Percentiles rank a stretch among this genome's conserved stretches.
These are phyloP conservation scores for Serilophus lunatus DNA, from an alignment of 2,113 vertebrate genomes.

Conservation along the genomic window DNA sequence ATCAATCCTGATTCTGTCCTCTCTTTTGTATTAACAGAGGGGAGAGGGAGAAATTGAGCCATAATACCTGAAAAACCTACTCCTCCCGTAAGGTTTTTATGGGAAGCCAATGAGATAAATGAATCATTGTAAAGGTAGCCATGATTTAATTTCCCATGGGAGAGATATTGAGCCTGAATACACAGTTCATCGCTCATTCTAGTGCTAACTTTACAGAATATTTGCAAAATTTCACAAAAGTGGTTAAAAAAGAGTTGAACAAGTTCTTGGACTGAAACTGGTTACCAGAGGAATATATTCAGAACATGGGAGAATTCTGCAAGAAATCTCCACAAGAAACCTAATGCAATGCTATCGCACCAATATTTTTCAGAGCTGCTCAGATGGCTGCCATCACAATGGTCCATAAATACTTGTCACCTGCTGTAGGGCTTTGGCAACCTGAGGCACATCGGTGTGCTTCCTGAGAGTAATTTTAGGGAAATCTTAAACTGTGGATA, in stretches of 20 bases:
- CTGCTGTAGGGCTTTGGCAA: background rate
- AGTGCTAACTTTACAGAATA: background rate
- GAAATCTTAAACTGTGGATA: background rate
- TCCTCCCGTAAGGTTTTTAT: background rate
- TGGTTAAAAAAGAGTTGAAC: background rate
- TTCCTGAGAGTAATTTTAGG: background rate
- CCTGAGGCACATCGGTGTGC: background rate
- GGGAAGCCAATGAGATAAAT: background rate
- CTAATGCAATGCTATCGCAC: background rate
- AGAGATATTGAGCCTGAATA: background rate
- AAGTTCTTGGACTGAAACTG: background rate
- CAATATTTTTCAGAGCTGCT: background rate
- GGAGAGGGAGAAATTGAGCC: background rate
- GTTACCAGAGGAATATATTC: background rate
- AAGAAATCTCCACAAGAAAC: background rate
- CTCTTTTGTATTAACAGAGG: background rate
- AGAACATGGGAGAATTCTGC: background rate
- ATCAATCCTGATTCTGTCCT: background rate
- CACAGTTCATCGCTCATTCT: background rate
- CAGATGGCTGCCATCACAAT: background rate
- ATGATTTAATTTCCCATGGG: slow-evolving; percentile 3
- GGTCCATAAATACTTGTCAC: background rate
- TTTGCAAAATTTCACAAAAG: background rate
- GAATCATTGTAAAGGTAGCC: background rate
- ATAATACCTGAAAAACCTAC: background rate